These are phyloP conservation scores for Griposia aprilina DNA, from an alignment of 2,888 invertebrate species.

Conservation along the genomic window DNA sequence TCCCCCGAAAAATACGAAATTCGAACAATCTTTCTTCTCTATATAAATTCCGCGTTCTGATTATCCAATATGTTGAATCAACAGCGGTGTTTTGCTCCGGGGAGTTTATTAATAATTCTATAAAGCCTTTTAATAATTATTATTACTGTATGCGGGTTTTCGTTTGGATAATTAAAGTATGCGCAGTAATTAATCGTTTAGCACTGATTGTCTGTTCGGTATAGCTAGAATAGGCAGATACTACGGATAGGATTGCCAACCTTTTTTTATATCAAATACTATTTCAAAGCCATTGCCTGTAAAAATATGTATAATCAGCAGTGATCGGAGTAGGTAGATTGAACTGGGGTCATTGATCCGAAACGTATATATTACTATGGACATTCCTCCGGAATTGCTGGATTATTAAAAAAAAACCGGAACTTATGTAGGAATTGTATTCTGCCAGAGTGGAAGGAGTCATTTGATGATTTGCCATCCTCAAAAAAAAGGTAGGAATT, in stretches of 20 bases:
- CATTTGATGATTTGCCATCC: too few relatives aligned
- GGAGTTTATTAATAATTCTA: conserved; percentile 36
- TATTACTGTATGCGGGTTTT: conserved; percentile 22
- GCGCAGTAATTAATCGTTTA: conserved; percentile 32
- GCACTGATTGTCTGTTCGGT: conserved; percentile 10
- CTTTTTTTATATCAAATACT: too few relatives aligned
- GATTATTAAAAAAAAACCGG: too few relatives aligned
- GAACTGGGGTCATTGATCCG: too few relatives aligned
- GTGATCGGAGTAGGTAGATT: too few relatives aligned
- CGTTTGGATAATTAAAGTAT: conserved; percentile 31
- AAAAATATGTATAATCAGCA: too few relatives aligned
- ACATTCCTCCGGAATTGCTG: too few relatives aligned
- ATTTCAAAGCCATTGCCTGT: too few relatives aligned
- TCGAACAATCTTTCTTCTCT: conserved; percentile 36
- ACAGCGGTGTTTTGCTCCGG: conserved; percentile 42
- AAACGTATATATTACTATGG: too few relatives aligned
- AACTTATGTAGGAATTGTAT: too few relatives aligned
- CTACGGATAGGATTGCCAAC: not conserved
- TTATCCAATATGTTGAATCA: conserved; percentile 44
- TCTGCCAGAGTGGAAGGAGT: too few relatives aligned
- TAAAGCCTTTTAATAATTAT: conserved; percentile 36
- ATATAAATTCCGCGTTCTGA: conserved; percentile 31
- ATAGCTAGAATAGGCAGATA: not conserved
- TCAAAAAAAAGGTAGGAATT: too few relatives aligned
- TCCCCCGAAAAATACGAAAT: conserved; percentile 48